Percentiles rank a stretch among this genome's conserved stretches.
phyloP scores from a whole-genome alignment of 2,888 invertebrate genomes.

The Parascotia fuliginaria region DNA sequence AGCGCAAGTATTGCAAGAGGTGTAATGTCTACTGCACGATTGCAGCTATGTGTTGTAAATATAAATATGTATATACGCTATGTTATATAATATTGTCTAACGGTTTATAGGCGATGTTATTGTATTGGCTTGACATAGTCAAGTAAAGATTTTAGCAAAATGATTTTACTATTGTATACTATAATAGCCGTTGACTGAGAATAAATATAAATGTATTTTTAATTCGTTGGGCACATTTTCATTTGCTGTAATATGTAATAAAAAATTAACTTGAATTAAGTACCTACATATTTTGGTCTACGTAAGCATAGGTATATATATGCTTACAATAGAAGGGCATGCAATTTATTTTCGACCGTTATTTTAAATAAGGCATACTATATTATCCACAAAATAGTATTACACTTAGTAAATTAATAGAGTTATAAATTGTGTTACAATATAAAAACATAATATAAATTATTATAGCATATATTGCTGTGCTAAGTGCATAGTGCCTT shows the following conservation, averaged over 20 bases:
- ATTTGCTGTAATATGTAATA: no score
- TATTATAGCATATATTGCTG: conserved; percentile 79
- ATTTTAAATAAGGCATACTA: conserved; percentile 10
- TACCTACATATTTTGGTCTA: no score
- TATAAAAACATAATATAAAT: conserved; percentile 55
- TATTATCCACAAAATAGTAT: conserved; percentile 33
- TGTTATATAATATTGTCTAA: conserved; percentile 39
- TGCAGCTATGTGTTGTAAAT: conserved; percentile 74
- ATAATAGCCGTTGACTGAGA: conserved; percentile 41
- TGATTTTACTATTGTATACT: conserved; percentile 20
- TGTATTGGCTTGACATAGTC: conserved; percentile 54
- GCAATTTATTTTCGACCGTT: conserved; percentile 7
- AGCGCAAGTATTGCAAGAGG: conserved; percentile 6
- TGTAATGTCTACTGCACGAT: conserved; percentile 54
- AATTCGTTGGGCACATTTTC: conserved; percentile 35
- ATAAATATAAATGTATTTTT: conserved; percentile 25
- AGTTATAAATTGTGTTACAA: conserved; percentile 60
- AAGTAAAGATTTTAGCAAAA: conserved; percentile 31
- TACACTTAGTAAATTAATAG: conserved; percentile 47
- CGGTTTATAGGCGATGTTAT: conserved; percentile 42
- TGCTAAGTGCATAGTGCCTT: conserved; percentile 86
- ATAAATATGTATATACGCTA: conserved; percentile 75
- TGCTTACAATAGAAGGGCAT: conserved; percentile 10
- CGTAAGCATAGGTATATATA: neutral
- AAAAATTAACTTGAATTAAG: no score